Evolutionary conservation across 1,140 invertebrate species (phyloP), one percentile per base, ranked within the genome.

Genomic region (Brachystomella parvula): DNA sequence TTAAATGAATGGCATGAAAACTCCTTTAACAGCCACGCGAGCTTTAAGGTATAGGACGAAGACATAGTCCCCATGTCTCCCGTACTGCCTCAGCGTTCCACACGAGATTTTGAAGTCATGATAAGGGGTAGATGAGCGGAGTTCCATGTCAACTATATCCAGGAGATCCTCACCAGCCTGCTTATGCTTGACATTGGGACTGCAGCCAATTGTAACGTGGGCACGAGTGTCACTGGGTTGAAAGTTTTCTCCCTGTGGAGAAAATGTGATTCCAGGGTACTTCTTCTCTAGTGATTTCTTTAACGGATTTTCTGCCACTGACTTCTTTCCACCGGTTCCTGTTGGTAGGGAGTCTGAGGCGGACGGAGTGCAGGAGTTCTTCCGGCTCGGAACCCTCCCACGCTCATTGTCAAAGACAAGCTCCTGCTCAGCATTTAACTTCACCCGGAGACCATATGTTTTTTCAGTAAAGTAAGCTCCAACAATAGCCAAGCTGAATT

Each of bases 151-250:
- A 44, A 69, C 31, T 15, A 72, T 65, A 24, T 69, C 68, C 31
- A 69, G 17, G n/a, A 72, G 44, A 44, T 72, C 71, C 26, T 65
- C 65, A 9, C 71, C 71, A 9, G 71, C 57, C 57, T 68, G 67
- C 6, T 64, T 47, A 12, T 67, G 47, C n/a, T 69, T 69, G 15
- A 70, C 31, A 6, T 33, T 59, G 0, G 63, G 64, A 39, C 65
- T 63, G 24, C 57, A 62, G 0, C 71, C 71, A 21, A 72, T 61
- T 17, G 71, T 72, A 24, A 69, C 64, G 47, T 72, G 71, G 30
- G 71, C 71, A 60, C 71, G 47, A 1, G 71, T 67, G 6, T 44
- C 24, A 19, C 39, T 60, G 3, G 64, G 68, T 15, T 35, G 32
- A 17, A 70, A 70, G 59, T 66, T 62, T 35, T 60, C 47, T 15